phyloP scores from a whole-genome alignment of 1,140 invertebrate genomes.

The Eumaeus atala region DNA sequence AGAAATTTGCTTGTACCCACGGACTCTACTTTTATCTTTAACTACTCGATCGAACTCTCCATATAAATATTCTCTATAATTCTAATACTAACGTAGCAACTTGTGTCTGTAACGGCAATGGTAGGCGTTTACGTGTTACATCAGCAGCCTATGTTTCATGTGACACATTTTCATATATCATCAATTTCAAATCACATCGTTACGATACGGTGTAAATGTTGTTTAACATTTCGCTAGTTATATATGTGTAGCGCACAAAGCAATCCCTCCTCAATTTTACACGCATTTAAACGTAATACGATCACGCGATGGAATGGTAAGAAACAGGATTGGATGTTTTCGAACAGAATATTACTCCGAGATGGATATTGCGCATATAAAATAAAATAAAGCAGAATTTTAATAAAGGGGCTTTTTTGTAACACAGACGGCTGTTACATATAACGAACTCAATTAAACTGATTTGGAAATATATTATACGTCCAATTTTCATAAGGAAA shows the following conservation, averaged over 20 bases:
- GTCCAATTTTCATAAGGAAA: neutral
- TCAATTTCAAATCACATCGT: constrained; percentile 3
- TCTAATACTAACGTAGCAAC: no score
- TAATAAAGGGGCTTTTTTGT: constrained; percentile 9
- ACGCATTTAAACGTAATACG: constrained; percentile 56
- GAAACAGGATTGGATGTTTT: constrained; percentile 30
- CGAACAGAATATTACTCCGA: constrained; percentile 20
- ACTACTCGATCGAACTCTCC: no score
- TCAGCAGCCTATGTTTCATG: no score
- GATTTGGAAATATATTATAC: neutral
- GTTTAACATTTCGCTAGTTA: constrained; percentile 19
- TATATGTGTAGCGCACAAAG: constrained; percentile 31
- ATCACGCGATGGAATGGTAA: constrained; percentile 35
- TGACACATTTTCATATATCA: no score
- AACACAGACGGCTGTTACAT: neutral
- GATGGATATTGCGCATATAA: constrained; percentile 16
- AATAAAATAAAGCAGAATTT: constrained; percentile 11
- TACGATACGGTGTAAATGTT: constrained; percentile 32
- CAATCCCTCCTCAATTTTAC: constrained; percentile 64
- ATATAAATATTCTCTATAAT: no score
- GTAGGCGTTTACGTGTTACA: neutral
- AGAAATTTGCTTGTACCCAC: no score
- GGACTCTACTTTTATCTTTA: no score
- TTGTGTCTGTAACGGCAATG: neutral
- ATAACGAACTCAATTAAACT: constrained; percentile 1